phyloP scores from a whole-genome alignment of 2,888 invertebrate species.

The Sinopyrophorus schimmeli region DNA sequence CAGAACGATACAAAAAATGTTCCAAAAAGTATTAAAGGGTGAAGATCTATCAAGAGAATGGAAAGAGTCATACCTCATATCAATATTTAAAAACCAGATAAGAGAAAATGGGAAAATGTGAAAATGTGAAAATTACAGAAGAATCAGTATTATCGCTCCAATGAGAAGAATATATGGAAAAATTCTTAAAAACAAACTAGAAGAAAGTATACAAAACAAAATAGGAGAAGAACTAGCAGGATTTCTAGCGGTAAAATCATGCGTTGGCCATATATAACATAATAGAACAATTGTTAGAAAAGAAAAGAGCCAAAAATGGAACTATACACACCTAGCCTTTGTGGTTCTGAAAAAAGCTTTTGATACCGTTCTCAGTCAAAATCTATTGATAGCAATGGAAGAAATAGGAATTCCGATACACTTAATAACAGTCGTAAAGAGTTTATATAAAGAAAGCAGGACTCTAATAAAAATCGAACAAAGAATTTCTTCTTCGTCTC shows the following conservation, averaged over 20 bases:
- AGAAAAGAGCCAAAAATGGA: too few relatives aligned
- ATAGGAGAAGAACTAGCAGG: too few relatives aligned
- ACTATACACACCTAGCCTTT: too few relatives aligned
- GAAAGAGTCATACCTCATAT: conserved; percentile 1
- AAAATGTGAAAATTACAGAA: conserved; percentile 8
- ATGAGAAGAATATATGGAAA: conserved; percentile 1
- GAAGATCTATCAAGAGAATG: conserved; percentile 7
- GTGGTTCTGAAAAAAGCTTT: too few relatives aligned
- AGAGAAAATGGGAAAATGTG: conserved; percentile 4
- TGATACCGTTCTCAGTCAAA: not conserved
- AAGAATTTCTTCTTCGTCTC: too few relatives aligned
- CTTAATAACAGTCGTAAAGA: conserved; percentile 3
- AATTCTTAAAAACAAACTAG: conserved; percentile 2
- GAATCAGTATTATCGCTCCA: conserved; percentile 6
- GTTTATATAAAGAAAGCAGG: too few relatives aligned
- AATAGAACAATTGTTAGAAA: too few relatives aligned
- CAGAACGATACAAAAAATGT: conserved; percentile 3
- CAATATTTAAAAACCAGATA: conserved; percentile 12
- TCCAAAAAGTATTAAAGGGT: conserved; percentile 3
- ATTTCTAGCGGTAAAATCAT: conserved; percentile 4
- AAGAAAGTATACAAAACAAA: conserved; percentile 8
- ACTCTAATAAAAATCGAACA: too few relatives aligned
- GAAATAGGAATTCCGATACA: not conserved
- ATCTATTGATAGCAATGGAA: conserved; percentile 3
- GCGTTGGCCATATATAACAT: conserved; percentile 3